Base-by-base conservation (phyloP, 2,113 vertebrate genomes). In the Ptychochromis oligacanthus region DNA sequence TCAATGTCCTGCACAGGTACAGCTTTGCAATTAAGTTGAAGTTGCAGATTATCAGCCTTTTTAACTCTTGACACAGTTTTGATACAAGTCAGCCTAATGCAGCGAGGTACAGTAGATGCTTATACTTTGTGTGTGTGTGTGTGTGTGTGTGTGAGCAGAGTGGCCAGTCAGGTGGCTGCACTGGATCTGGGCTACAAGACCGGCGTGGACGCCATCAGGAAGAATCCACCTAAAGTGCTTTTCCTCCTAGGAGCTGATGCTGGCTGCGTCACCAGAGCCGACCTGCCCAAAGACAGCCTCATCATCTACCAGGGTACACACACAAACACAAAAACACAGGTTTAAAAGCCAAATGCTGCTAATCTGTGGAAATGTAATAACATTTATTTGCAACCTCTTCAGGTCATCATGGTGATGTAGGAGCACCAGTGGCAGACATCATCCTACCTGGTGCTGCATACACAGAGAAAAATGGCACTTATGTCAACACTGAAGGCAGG, bases 151-250 rank as follows among this genome's bases (percentile, higher is more conserved):
- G 31, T 86, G 79, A 62, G n/a, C 83, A 99, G 98, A 90, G 96
- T 98, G 92, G 98, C 98, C 90, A 98, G 97, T 94, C 98, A 99
- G 88, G 98, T 99, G 12, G 98, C 98, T 91, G 98, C 98, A 18
- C 93, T 99, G 92, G 98, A 99, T 88, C 94, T 99, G 84, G 98
- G 98, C 57, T 99, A 98, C 95, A 98, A 98, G 92, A 95, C 98
- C 59, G 98, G 98, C n/a, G 97, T 99, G 18, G 97, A 99, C 5
- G 93, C 95, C 70, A 96, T 99, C 92, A 95, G 97, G 62, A 97
- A 96, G 76, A 96, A 94, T 81, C 97, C 97, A 55, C 98, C 98
- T 57, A 98, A 98, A 95, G 93, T 98, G 6, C 75, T 99, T 38
- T 99, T 97, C 92, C 96, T 99, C 49, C 89, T 99, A 58, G 98